Percentiles rank a stretch among this genome's conserved stretches.
Evolutionary conservation across 2,888 invertebrate genomes (phyloP).

Genomic region (Rhagonycha lutea): DNA sequence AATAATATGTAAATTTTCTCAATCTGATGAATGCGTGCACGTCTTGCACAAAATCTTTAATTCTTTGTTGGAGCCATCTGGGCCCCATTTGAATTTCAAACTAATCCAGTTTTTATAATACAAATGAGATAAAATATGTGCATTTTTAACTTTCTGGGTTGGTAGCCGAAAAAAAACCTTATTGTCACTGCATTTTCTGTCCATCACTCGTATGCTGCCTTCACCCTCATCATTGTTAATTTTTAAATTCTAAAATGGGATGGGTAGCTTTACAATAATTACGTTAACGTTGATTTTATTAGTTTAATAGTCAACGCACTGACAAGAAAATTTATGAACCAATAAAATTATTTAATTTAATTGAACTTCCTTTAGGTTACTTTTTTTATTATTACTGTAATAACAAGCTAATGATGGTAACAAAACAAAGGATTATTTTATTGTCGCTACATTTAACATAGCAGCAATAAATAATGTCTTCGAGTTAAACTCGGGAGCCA

Average conservation of each 20-base stretch:
- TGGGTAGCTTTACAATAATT: background rate
- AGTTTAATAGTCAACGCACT: background rate
- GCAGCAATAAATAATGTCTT: background rate
- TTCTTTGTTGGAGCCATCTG: background rate
- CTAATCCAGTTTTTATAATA: background rate
- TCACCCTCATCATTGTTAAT: background rate
- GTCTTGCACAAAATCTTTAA: background rate
- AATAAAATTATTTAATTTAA: background rate
- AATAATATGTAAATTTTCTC: background rate
- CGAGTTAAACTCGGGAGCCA: background rate
- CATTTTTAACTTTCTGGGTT: background rate
- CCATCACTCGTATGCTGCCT: background rate
- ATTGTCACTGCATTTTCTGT: no score
- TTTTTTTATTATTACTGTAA: background rate
- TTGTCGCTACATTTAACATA: background rate
- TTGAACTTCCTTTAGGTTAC: background rate
- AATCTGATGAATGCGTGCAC: background rate
- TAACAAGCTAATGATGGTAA: background rate
- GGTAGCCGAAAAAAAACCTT: background rate
- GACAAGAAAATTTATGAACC: background rate
- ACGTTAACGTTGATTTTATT: background rate
- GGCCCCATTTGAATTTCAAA: background rate
- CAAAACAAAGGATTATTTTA: background rate
- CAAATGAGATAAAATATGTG: background rate
- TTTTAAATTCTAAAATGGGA: background rate